These are phyloP conservation scores for Paratilapia polleni DNA, from an alignment of 2,113 vertebrate genomes.

Conservation along the genomic window DNA sequence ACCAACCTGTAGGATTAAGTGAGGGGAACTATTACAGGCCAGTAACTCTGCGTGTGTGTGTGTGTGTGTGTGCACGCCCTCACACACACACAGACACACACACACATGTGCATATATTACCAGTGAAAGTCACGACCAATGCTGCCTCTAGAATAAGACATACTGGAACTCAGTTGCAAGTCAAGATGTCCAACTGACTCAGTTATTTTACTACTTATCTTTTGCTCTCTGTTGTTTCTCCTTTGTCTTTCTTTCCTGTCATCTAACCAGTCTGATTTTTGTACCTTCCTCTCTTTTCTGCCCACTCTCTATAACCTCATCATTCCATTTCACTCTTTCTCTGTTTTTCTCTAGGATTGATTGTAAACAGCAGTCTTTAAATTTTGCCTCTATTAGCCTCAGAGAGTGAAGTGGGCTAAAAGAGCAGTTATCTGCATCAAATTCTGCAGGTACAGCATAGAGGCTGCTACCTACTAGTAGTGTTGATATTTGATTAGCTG, in stretches of 20 bases:
- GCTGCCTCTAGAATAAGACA: slow-evolving; percentile 4
- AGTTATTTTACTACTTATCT: neutral
- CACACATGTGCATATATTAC: neutral
- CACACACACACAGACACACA: too few relatives aligned
- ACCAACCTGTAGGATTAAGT: too few relatives aligned
- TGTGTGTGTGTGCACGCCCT: neutral
- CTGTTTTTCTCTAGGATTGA: neutral
- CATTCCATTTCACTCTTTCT: too few relatives aligned
- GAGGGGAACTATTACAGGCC: too few relatives aligned
- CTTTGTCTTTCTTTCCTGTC: neutral
- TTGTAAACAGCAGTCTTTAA: neutral
- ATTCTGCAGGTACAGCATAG: neutral
- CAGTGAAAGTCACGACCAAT: slow-evolving; percentile 1
- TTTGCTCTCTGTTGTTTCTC: neutral
- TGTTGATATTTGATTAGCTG: neutral
- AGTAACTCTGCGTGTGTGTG: neutral
- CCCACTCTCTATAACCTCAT: neutral
- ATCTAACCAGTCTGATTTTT: neutral
- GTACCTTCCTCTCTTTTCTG: neutral
- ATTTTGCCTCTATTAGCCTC: neutral
- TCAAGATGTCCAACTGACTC: neutral
- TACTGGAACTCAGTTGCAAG: neutral
- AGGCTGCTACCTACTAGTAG: neutral
- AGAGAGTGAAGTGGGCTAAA: neutral
- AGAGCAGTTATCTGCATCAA: neutral